Conservation (phyloP, 2,888 invertebrate genomes). For the Eretmocerus hayati region DNA sequence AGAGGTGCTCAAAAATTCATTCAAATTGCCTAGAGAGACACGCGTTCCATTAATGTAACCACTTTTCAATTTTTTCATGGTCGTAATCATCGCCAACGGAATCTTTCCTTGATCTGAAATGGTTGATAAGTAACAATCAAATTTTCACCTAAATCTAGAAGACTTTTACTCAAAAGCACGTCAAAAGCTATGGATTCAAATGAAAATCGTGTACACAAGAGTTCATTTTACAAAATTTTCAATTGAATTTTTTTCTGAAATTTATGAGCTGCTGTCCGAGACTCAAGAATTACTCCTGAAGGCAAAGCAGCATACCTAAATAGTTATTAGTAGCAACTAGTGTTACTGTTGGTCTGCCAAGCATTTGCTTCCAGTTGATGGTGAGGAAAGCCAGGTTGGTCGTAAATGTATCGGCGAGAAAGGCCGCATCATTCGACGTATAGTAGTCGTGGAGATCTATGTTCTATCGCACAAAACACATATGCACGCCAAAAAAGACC, state of each 20-base stretch:
- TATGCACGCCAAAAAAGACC: conserved; percentile 35
- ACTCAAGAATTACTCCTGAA: too few species aligned
- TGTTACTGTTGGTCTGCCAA: conserved; percentile 91
- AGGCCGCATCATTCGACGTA: conserved; percentile 90
- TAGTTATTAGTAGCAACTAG: conserved; percentile 78
- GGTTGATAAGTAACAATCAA: neutral
- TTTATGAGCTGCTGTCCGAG: too few species aligned
- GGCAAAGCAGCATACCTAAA: conserved; percentile 68
- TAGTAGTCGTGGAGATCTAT: conserved; percentile 92
- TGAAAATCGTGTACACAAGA: neutral
- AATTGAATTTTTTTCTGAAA: neutral
- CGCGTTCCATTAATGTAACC: conserved; percentile 99
- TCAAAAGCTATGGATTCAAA: neutral
- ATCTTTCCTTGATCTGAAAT: conserved; percentile 78
- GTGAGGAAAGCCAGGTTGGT: conserved; percentile 92
- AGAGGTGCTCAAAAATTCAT: conserved; percentile 93
- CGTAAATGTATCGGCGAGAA: conserved; percentile 89
- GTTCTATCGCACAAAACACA: conserved; percentile 59
- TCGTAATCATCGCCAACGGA: conserved; percentile 91
- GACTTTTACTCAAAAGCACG: conserved; percentile 2
- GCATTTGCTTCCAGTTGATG: conserved; percentile 94
- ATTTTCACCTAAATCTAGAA: conserved; percentile 3
- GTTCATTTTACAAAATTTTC: neutral
- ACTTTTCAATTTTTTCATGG: conserved; percentile 95
- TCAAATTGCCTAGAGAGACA: conserved; percentile 89